Evolutionary conservation across 2,113 vertebrate genomes (phyloP).

Genomic region (Catharus fuscescens): DNA sequence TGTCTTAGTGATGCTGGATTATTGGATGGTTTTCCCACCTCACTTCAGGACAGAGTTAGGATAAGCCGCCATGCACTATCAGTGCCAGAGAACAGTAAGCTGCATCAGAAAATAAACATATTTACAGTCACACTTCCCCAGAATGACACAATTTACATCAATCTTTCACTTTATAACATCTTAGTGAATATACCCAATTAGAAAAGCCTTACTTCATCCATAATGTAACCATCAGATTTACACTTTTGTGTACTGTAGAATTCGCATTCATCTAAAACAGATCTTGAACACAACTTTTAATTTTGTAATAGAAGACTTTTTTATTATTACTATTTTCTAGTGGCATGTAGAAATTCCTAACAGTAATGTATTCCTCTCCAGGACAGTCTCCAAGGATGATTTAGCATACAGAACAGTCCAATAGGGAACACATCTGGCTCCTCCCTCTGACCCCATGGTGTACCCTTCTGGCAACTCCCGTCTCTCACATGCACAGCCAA

Average conservation of each 20-base stretch:
- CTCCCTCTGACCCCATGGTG: not conserved
- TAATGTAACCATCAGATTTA: not conserved
- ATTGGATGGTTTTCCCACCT: not conserved
- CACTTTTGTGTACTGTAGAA: not conserved
- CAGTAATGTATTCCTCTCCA: not conserved
- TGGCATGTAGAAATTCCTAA: not conserved
- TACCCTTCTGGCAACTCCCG: not conserved
- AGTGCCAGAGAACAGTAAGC: not conserved
- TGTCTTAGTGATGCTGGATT: not conserved
- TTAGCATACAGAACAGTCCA: not conserved
- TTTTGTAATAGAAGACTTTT: not conserved
- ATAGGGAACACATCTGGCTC: not conserved
- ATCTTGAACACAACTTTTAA: not conserved
- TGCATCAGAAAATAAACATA: not conserved
- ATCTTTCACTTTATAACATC: not conserved
- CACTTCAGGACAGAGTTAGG: conserved; percentile 20
- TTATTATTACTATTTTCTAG: not conserved
- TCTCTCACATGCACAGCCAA: not conserved
- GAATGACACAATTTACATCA: not conserved
- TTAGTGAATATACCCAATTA: rapidly evolving
- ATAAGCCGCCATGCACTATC: conserved; percentile 45
- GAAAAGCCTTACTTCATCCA: not conserved
- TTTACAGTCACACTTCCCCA: not conserved
- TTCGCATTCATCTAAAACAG: not conserved
- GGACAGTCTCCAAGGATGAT: not conserved